Base-by-base conservation (phyloP, 2,113 vertebrate genomes). In the Ceyx cyanopectus region DNA sequence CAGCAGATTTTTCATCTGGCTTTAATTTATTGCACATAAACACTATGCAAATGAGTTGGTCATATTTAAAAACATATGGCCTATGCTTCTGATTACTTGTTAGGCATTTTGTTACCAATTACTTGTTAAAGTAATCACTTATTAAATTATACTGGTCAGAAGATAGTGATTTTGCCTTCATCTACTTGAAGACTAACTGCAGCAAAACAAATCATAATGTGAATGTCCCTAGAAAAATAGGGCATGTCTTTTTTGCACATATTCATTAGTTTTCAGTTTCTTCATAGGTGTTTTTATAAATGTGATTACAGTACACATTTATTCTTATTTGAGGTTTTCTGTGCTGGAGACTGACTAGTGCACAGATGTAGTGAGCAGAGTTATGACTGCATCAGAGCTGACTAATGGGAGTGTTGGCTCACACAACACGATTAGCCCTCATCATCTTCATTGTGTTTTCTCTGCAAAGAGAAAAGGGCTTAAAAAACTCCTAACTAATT, bases 1-100 rank as follows among this genome's bases (percentile, higher is more conserved):
- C 97, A 98, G 96, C 96, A 98, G 92, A 98, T 98, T 98, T 98
- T 98, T 98, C 98, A 98, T 98, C 97, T 97, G 91, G 41, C 95
- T 96, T 97, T 97, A 97, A 98, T 98, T 98, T 98, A 98, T 98
- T 96, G 95, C 96, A 97, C 96, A 97, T 98, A 98, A 98, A 97
- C 97, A 97, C 94, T 96, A 97, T 92, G 91, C 97, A 98, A 98
- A 98, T 98, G 93, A 97, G 96, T 96, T 96, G 97, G 96, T 98
- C 96, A 97, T 96, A 95, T 96, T 98, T 97, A 97, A 97, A 97
- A 98, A 97, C 97, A 98, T 97, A 98, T 97, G 96, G 97, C 94
- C 67, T 93, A 69, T 94, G 90, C 78, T 95, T 96, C 97, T 98
- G 95, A 97, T 97, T 96, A 96, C 89, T 94, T 90, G 85, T 92